Base-by-base conservation (phyloP, 2,888 invertebrate species). In the Ryuthela nishihirai region DNA sequence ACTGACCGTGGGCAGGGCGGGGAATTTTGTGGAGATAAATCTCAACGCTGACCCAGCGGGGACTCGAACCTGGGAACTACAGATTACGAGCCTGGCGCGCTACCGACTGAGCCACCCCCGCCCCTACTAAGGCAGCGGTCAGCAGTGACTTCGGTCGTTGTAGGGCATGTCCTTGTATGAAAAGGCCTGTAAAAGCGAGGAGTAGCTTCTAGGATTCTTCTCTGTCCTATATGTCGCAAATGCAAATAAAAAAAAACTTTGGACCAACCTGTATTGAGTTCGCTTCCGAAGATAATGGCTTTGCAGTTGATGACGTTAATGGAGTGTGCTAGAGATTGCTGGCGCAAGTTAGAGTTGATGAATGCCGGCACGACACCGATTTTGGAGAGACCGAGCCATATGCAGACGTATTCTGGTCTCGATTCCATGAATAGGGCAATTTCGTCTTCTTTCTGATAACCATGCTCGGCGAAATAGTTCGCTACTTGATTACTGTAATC, bases 341-440 rank as follows among this genome's bases (percentile, higher is more conserved):
- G 84, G 38, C 87, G 82, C 69, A 94, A 82, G 75, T 97, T 97
- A 49, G 88, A 90, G 74, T 99, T 99, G 70, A 99, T 91, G 45
- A 99, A 81, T 0, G 98, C 91, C 0, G 87, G 80, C 26, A 91
- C 82, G 0, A 87, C 81, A 0, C 92, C 66, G 17, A 78, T 75
- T 75, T 97, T 91, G 9, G 91, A 84, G 43, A 93, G 79, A 0
- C 97, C 98, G 50, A 99, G 78, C 97, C 98, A 99, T 32, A 85
- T 84, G 35, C 86, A 85, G 2, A 94, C 85, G 75, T 87, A 90
- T 74, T 98, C 92, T 0, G 93, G 88, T 29, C 88, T 82, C 76
- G 95, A 97, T 74, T 92, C 92, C 79, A 95, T 81, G 73, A 92
- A 83, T 17, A 99, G 78, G 0, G 87, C 93, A 0, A 99, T 86